Evolutionary conservation across 2,888 invertebrate species (phyloP).

Genomic region (Cantharis lateralis): DNA sequence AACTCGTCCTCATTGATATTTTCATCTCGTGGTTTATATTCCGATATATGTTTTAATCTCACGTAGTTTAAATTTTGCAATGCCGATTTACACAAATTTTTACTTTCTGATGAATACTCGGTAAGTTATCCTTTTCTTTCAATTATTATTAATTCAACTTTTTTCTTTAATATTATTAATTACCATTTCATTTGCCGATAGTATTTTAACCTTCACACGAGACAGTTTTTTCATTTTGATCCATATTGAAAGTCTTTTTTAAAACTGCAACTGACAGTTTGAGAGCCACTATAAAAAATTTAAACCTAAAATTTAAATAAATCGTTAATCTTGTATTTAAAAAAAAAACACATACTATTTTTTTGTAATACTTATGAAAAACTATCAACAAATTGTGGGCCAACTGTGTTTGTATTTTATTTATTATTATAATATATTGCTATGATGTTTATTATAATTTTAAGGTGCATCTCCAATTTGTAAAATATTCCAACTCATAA

Average conservation of each 20-base stretch:
- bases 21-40: slow-evolving; percentile 10
- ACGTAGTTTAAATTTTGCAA: neutral
- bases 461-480: too few species aligned
- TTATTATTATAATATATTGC: too few species aligned
- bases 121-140: neutral
- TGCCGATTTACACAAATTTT: neutral
- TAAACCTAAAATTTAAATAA: neutral
- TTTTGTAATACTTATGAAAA: too few species aligned
- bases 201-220: neutral
- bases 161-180: neutral
- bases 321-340: neutral
- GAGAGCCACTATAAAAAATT: neutral
- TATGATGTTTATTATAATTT: too few species aligned
- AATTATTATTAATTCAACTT: neutral
- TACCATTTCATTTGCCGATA: neutral
- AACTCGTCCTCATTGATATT: slow-evolving; percentile 21
- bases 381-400: too few species aligned
- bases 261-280: neutral
- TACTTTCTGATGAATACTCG: neutral
- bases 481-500: too few species aligned
- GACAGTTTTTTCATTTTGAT: neutral
- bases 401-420: too few species aligned
- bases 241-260: neutral
- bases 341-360: neutral
- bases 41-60: neutral